Percentiles rank a stretch among this genome's conserved stretches.
Conservation (phyloP, 2,888 invertebrate species). For the Epistrophe eligans region DNA sequence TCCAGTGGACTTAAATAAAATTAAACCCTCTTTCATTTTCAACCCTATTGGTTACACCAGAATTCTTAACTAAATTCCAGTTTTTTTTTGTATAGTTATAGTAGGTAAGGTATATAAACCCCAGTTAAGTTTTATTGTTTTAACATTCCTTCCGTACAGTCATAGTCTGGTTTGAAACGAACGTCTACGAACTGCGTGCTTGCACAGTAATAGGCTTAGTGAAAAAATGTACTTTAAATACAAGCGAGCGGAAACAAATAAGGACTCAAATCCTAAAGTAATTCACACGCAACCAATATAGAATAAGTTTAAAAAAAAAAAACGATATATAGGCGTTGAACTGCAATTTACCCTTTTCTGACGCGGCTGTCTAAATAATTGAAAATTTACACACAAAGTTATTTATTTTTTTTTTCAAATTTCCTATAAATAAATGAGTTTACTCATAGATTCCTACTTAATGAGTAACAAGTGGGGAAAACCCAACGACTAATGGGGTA, state of each 20-base stretch:
- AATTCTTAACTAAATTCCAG: neutral
- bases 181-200: constrained; percentile 43
- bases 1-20: neutral
- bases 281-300: constrained; percentile 21
- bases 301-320: neutral
- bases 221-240: constrained; percentile 43
- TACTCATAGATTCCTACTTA: neutral
- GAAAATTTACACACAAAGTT: neutral
- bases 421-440: neutral
- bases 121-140: constrained; percentile 11
- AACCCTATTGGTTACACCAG: neutral
- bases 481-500: neutral
- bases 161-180: constrained; percentile 3
- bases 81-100: neutral
- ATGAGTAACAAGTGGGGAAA: constrained; percentile 13
- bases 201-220: constrained; percentile 36
- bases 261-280: constrained; percentile 16
- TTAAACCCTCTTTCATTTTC: neutral
- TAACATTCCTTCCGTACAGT: constrained; percentile 5
- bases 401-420: neutral
- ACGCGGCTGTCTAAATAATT: constrained; percentile 1
- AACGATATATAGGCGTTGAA: neutral
- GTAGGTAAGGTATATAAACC: neutral
- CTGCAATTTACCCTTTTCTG: neutral
- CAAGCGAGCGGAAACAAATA: constrained; percentile 24